These are phyloP conservation scores for Clarias laeviceps DNA, from an alignment of 2,797 vertebrate genomes.

Conservation along the genomic window DNA sequence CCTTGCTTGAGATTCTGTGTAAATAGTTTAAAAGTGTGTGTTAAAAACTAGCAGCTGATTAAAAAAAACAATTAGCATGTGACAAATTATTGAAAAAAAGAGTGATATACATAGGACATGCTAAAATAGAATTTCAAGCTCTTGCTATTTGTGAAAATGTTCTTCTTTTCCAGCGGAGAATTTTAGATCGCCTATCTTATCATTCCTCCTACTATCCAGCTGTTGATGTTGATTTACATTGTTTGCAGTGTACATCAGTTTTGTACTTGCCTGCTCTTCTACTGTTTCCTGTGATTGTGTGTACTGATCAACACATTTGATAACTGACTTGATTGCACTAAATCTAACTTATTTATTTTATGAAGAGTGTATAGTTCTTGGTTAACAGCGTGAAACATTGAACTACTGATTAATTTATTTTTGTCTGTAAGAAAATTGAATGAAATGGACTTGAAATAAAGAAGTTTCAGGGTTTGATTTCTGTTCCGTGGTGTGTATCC, in stretches of 20 bases:
- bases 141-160: not conserved
- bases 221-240: constrained; percentile 48
- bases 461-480: constrained; percentile 3
- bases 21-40: constrained; percentile 49
- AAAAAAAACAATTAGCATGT: constrained; percentile 69
- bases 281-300: constrained; percentile 63
- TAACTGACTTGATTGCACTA: constrained; percentile 71
- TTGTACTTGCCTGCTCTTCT: constrained; percentile 66
- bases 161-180: constrained; percentile 2
- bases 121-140: constrained; percentile 49
- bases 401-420: constrained; percentile 59
- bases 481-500: not conserved
- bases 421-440: constrained; percentile 67
- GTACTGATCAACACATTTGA: constrained; percentile 51
- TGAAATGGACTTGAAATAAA: constrained; percentile 67
- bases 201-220: constrained; percentile 19
- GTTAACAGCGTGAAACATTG: constrained; percentile 71
- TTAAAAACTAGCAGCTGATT: constrained; percentile 45
- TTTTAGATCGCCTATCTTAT: not conserved
- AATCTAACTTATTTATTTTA: constrained; percentile 75
- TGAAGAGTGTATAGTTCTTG: constrained; percentile 65
- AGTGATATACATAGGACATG: constrained; percentile 50
- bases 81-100: constrained; percentile 47
- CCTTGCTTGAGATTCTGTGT: constrained; percentile 42
- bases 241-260: constrained; percentile 63